Evolutionary conservation across 2,888 invertebrate genomes (phyloP).

Genomic region (Dicycla oo): DNA sequence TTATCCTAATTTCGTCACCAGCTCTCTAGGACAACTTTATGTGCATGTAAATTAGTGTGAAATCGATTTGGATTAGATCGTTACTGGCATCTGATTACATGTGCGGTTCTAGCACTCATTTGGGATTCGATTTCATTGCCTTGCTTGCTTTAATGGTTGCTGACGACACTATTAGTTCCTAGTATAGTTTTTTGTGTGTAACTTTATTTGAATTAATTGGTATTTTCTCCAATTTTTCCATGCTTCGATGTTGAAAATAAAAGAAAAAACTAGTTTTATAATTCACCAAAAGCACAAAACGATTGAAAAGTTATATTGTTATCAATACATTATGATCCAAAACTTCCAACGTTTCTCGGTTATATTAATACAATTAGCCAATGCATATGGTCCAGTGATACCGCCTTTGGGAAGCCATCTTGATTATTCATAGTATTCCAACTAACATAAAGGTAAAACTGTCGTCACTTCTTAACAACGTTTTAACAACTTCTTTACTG

Average conservation of each 20-base stretch:
- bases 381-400: background rate
- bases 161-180: slow-evolving; percentile 37
- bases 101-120: slow-evolving; percentile 53
- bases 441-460: slow-evolving; percentile 15
- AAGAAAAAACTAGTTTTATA: no score
- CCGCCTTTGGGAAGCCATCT: background rate
- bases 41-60: slow-evolving; percentile 57
- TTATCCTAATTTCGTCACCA: background rate
- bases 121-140: slow-evolving; percentile 56
- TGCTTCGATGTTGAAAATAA: no score
- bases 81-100: slow-evolving; percentile 54
- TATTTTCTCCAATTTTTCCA: no score
- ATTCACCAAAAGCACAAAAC: no score
- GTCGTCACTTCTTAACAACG: slow-evolving; percentile 26
- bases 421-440: slow-evolving; percentile 22
- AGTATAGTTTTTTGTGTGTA: slow-evolving; percentile 5
- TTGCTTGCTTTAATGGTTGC: slow-evolving; percentile 37
- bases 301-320: no score
- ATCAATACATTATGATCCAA: no score
- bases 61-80: slow-evolving; percentile 58
- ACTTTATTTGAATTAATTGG: no score
- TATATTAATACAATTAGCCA: no score
- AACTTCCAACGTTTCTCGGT: no score
- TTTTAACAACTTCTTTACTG: slow-evolving; percentile 44
- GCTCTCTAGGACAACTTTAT: slow-evolving; percentile 26